phyloP scores from a whole-genome alignment of 2,797 vertebrate species.

The Acomys russatus region DNA sequence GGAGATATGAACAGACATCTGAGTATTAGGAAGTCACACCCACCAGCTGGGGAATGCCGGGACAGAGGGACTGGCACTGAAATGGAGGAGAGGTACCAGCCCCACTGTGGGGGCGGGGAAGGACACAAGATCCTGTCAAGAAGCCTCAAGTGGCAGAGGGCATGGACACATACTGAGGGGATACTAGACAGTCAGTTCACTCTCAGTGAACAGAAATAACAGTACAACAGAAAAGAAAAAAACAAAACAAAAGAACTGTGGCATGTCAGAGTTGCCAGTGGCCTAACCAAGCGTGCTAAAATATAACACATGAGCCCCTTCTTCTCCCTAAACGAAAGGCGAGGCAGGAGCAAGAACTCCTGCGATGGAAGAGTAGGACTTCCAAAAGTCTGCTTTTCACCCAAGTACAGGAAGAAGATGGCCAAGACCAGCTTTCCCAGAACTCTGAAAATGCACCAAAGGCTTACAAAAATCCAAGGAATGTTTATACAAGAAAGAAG shows the following conservation, averaged over 20 bases:
- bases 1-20: not conserved
- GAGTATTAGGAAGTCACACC: not conserved
- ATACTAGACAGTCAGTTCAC: not conserved
- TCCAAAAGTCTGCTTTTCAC: not conserved
- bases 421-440: not conserved
- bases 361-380: not conserved
- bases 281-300: constrained; percentile 19
- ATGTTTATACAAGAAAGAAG: not conserved
- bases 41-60: not conserved
- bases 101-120: not conserved
- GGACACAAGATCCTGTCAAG: not conserved
- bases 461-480: not conserved
- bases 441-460: not conserved
- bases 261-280: not conserved
- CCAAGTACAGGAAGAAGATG: not conserved
- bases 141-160: not conserved
- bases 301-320: not conserved
- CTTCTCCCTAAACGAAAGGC: not conserved
- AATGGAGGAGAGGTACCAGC: not conserved
- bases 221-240: not conserved
- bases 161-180: not conserved
- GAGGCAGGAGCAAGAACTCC: not conserved
- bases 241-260: not conserved
- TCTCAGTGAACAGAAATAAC: not conserved
- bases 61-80: not conserved